Conservation (phyloP, 2,113 vertebrate species). For the Merops nubicus region DNA sequence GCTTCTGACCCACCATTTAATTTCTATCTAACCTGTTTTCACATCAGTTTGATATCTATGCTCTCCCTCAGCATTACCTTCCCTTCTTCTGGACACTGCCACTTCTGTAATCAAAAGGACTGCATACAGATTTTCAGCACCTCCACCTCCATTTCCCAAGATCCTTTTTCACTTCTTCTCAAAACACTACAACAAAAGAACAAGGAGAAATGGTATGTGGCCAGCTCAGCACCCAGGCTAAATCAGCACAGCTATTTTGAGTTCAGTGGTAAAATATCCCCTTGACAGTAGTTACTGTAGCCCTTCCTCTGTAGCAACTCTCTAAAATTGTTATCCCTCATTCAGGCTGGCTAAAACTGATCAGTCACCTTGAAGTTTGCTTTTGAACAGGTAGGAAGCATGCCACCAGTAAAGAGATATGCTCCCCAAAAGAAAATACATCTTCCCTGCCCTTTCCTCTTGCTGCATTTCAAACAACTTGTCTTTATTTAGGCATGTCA, state of each 20-base stretch:
- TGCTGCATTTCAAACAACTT: background rate
- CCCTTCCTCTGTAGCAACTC: background rate
- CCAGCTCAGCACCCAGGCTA: background rate
- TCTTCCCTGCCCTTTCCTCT: slow-evolving; percentile 1
- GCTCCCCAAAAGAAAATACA: background rate
- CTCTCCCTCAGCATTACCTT: background rate
- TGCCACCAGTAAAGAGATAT: background rate
- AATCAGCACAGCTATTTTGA: background rate
- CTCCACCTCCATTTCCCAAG: background rate
- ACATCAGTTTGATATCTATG: background rate
- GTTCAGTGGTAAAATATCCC: background rate
- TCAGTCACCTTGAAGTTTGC: background rate
- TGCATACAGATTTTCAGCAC: background rate
- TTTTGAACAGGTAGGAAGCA: background rate
- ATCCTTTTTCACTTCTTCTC: background rate
- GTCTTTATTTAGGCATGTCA: background rate
- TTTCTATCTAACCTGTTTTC: background rate
- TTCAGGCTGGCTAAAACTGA: background rate
- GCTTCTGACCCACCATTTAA: background rate
- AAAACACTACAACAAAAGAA: background rate
- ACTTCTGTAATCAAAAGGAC: background rate
- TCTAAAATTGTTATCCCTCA: background rate
- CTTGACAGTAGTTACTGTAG: background rate
- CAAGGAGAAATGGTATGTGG: background rate
- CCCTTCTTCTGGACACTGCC: background rate